Evolutionary conservation across 2,888 invertebrate species (phyloP).

Genomic region (Troides oblongomaculatus): DNA sequence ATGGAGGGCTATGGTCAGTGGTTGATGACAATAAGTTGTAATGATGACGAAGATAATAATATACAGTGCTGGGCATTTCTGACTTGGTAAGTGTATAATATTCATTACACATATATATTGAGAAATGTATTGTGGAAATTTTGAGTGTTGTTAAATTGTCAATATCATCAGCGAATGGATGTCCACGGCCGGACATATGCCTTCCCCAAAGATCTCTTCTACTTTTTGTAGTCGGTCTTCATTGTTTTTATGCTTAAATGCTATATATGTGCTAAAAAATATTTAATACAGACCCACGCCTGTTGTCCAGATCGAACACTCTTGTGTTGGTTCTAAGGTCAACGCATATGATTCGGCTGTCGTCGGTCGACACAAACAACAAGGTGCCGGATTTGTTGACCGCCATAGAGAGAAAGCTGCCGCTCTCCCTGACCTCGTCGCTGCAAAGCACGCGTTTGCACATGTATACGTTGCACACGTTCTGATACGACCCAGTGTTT

Average conservation of each 20-base stretch:
- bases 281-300: conserved; percentile 57
- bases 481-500: conserved; percentile 42
- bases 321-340: conserved; percentile 62
- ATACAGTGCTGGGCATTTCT: no score
- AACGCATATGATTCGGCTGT: conserved; percentile 64
- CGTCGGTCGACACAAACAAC: conserved; percentile 68
- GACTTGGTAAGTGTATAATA: no score
- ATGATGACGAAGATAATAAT: no score
- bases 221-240: no score
- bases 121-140: no score
- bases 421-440: conserved; percentile 53
- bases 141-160: no score
- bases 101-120: no score
- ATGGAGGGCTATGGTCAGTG: not conserved
- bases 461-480: conserved; percentile 46
- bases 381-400: conserved; percentile 66
- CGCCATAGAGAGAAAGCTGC: conserved; percentile 59
- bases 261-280: not conserved
- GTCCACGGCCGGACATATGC: no score
- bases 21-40: not conserved
- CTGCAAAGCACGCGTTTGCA: conserved; percentile 51
- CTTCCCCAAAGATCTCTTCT: no score
- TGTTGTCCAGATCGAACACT: conserved; percentile 66
- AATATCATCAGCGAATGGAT: no score
- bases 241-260: no score